Base-by-base conservation (phyloP, 2,113 vertebrate species). In the Castor canadensis region DNA sequence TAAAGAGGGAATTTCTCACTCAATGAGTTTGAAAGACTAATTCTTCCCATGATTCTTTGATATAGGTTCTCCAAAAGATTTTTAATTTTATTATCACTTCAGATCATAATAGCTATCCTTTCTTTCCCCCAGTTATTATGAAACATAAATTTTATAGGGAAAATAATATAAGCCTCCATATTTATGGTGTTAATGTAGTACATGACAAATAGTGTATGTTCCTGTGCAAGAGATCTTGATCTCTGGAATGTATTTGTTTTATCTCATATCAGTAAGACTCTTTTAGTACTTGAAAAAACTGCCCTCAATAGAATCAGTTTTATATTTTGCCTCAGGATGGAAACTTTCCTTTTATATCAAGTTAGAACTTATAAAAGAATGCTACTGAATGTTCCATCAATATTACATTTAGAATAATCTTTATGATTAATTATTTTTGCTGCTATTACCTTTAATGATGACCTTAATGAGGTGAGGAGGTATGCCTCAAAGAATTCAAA, bases 21-120 rank as follows among this genome's bases (percentile, higher is more conserved):
- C 72, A n/a, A 87, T 49, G 85, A 82, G 6, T 43, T 67, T 49
- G 5, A 76, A 94, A 89, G 79, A 87, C 15, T 81, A 85, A 90
- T 88, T 94, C 82, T 32, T 88, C 32, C n/a, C 69, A 40, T 38
- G 92, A 92, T 73, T 93, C 13, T 90, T 77, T 73, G 40, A 87
- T 10, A 72, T 11, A 67, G 79, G 24, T 77, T n/a, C 38, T 91
- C 47, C 22, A 91, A 94, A 96, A 89, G 56, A 73, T 84, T 94
- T 75, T 92, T 64, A 87, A 87, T 12, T 38, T 28, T 83, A 8
- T 75, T 75, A 64, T 81, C 40, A 79, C 64, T 80, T 72, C 28
- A 83, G 43, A 11, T 89, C 56, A 58, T 45, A 64, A 76, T 24
- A 17, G 0, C 15, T 64, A 79, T 49, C 35, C n/a, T 81, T 81